phyloP scores from a whole-genome alignment of 2,797 vertebrate genomes.

The Harpagifer antarcticus region DNA sequence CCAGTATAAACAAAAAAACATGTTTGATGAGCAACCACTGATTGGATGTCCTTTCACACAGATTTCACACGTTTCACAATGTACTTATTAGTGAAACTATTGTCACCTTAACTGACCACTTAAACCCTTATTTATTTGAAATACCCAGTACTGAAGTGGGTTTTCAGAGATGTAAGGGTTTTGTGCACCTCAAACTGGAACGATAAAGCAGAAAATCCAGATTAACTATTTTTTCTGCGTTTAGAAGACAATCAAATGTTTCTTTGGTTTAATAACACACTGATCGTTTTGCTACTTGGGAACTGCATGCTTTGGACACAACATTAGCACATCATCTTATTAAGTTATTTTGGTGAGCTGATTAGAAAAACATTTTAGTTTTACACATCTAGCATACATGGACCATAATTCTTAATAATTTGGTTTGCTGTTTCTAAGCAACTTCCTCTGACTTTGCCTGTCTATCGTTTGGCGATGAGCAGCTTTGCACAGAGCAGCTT shows the following conservation, averaged over 20 bases:
- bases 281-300: neutral
- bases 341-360: neutral
- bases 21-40: slow-evolving; percentile 21
- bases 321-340: neutral
- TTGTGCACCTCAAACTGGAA: neutral
- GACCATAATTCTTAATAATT: neutral
- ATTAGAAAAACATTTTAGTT: neutral
- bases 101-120: slow-evolving; percentile 14
- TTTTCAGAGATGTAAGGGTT: too few relatives aligned
- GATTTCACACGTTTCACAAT: neutral
- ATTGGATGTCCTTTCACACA: slow-evolving; percentile 10
- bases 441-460: neutral
- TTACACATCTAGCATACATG: neutral
- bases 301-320: neutral
- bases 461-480: neutral
- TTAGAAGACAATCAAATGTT: slow-evolving; percentile 1
- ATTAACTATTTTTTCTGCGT: neutral
- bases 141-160: neutral
- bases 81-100: slow-evolving; percentile 17
- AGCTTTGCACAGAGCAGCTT: neutral
- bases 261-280: neutral
- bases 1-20: neutral
- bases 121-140: slow-evolving; percentile 15
- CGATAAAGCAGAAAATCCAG: neutral
- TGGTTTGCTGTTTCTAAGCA: neutral